Conservation (phyloP, 1,140 invertebrate genomes). For the Bombyx mori region ASM3026992v2 NC_085121.1:11882001-11882500, state of each 20-base stretch:
- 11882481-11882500: too few relatives aligned
- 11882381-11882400: too few relatives aligned
- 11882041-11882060: constrained; percentile 63
- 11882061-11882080: constrained; percentile 68
- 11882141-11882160: too few relatives aligned
- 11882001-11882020: constrained; percentile 68
- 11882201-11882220: not conserved
- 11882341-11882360: not conserved
- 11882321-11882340: constrained; percentile 38
- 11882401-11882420: too few relatives aligned
- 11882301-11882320: constrained; percentile 25
- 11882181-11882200: too few relatives aligned
- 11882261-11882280: constrained; percentile 22
- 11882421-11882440: too few relatives aligned
- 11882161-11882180: too few relatives aligned
- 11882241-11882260: constrained; percentile 25
- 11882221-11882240: constrained; percentile 38
- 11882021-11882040: constrained; percentile 46
- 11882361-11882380: too few relatives aligned
- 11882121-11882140: too few relatives aligned
- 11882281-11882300: constrained; percentile 23
- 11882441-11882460: too few relatives aligned
- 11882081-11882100: constrained; percentile 70
- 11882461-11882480: too few relatives aligned
- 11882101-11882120: constrained; percentile 52